Conservation (phyloP, 64 coral and sea anemone species). For the Montipora foliosa region DNA sequence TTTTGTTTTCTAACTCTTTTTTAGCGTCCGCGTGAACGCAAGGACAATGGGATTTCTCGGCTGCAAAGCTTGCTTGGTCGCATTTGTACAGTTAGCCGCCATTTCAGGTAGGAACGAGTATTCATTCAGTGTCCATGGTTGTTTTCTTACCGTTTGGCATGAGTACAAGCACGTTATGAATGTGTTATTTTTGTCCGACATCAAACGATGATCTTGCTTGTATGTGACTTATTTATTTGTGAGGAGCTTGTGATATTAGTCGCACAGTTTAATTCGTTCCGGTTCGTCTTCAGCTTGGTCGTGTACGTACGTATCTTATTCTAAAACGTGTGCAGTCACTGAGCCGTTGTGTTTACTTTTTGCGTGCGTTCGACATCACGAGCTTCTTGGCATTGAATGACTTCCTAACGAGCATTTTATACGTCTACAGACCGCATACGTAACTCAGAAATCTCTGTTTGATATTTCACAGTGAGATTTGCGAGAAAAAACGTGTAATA, state of each 20-base stretch:
- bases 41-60: constrained; percentile 6
- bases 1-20: constrained; percentile 1
- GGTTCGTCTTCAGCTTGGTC: not conserved
- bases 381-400: constrained; percentile 3
- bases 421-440: constrained; percentile 12
- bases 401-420: constrained; percentile 18
- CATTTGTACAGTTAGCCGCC: constrained; percentile 30
- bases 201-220: not conserved
- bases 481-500: not conserved
- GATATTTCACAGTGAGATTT: not conserved
- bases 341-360: constrained; percentile 16
- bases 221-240: not conserved
- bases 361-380: not conserved
- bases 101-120: constrained; percentile 19
- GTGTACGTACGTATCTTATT: not conserved
- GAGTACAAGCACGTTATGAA: constrained; percentile 21
- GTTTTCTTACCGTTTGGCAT: not conserved
- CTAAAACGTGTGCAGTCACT: not conserved
- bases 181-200: not conserved
- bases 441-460: not conserved
- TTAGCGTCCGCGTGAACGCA: not conserved
- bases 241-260: not conserved
- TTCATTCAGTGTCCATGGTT: not conserved
- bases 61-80: constrained; percentile 15
- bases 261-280: not conserved